Evolutionary conservation across 2,888 invertebrate genomes (phyloP), one percentile per base, ranked within the genome.

Genomic region (Scaptomyza tumidula): DNA sequence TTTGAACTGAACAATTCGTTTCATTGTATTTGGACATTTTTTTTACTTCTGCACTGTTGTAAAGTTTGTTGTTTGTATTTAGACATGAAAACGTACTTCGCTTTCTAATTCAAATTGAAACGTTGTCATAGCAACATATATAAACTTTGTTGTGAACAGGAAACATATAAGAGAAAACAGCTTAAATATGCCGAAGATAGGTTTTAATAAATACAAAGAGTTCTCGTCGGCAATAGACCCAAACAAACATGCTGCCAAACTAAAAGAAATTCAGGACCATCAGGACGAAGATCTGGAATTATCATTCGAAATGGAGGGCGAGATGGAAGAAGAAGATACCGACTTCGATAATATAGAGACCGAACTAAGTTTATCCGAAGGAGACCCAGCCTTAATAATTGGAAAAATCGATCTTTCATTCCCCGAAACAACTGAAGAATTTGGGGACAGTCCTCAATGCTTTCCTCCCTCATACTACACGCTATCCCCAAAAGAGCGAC

Each of bases 401-500:
- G 92, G 91, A 0, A 83, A 72, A 37, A 91, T 92, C 41, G 90
- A 92, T 63, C 89, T 92, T 4, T 89, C 92, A 1, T 91, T 91
- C 75, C 89, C 90, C 0, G 91, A 92, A 64, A 85, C 89, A 27
- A 83, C 71, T 3, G 75, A 66, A 9, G 82, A 90, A 31, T 90
- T 81, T 29, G 65, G 75, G 5, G 92, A 93, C 0, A 74, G 77
- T 46, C 92, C 93, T 2, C 94, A 95, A 81, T 93, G 94, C 86
- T 95, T 95, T 85, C 95, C 96, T 0, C 92, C 92, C 56, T 94
- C 93, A 60, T 96, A 96, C 88, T 94, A 94, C 60, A 94, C 93
- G 2, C 94, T 95, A 77, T 94, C 93, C 14, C 92, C 94, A 19
- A 96, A 96, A 89, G 96, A 97, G 90, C 94, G 95, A 53, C 90